phyloP scores from a whole-genome alignment of 2,113 vertebrate genomes.

The Motacilla tschutschensis region DNA sequence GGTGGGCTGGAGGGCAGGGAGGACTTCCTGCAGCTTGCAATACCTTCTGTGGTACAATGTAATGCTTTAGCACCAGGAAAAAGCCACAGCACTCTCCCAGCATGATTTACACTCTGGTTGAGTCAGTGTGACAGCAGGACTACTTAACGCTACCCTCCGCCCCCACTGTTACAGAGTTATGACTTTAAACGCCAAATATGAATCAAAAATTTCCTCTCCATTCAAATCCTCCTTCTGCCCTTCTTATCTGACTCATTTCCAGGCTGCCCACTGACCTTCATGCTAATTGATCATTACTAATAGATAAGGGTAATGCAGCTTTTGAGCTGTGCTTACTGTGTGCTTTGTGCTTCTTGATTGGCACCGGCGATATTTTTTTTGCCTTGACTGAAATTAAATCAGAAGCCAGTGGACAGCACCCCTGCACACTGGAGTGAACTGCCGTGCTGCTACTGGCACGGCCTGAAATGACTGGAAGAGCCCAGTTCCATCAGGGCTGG shows the following conservation, averaged over 20 bases:
- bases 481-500: neutral
- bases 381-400: neutral
- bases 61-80: neutral
- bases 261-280: conserved; percentile 51
- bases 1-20: neutral
- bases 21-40: neutral
- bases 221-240: conserved; percentile 47
- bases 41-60: neutral
- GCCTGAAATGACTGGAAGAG: neutral
- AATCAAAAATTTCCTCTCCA: conserved; percentile 52
- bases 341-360: neutral
- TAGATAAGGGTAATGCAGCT: conserved; percentile 47
- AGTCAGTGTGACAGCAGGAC: conserved; percentile 53
- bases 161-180: conserved; percentile 51
- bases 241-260: conserved; percentile 58
- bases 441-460: neutral
- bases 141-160: conserved; percentile 51
- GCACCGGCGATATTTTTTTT: neutral
- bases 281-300: conserved; percentile 61
- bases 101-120: conserved; percentile 33
- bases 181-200: conserved; percentile 37
- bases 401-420: neutral
- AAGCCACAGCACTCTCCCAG: neutral
- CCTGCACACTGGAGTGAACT: neutral
- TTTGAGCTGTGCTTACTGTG: conserved; percentile 18